These are phyloP conservation scores for Pseudomugil tenellus DNA, from an alignment of 2,797 vertebrate species.

Conservation along the genomic window DNA sequence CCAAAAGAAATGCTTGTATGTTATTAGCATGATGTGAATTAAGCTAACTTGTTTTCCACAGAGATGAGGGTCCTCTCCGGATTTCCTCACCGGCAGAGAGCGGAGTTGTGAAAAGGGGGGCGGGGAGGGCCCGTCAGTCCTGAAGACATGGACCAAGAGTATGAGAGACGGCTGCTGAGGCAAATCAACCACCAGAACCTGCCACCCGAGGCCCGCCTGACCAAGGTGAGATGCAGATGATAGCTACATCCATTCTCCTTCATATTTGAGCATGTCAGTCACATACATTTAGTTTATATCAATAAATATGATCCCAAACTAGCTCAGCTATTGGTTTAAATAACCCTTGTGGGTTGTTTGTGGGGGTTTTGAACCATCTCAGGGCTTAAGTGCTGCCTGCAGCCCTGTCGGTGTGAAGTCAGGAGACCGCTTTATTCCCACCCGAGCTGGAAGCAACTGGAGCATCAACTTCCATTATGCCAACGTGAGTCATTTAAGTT, in stretches of 20 bases:
- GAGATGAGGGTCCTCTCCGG: constrained; percentile 73
- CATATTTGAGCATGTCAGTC: not conserved
- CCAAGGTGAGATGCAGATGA: constrained; percentile 71
- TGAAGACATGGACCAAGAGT: constrained; percentile 85
- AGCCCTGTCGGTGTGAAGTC: constrained; percentile 82
- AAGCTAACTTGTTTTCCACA: constrained; percentile 24
- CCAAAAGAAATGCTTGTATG: not conserved
- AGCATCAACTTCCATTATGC: constrained; percentile 87
- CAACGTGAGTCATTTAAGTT: constrained; percentile 74
- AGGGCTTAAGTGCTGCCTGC: constrained; percentile 78
- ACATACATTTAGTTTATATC: not conserved
- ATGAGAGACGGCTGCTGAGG: constrained; percentile 85
- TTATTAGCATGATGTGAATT: not conserved
- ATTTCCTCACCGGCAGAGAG: constrained; percentile 57
- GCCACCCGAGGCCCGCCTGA: constrained; percentile 71
- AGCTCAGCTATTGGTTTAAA: not conserved
- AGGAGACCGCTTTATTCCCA: constrained; percentile 86
- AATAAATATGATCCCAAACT: not conserved
- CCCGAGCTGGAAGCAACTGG: constrained; percentile 87
- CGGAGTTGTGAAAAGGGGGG: constrained; percentile 56
- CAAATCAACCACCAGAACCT: constrained; percentile 88
- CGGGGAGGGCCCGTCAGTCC: constrained; percentile 37
- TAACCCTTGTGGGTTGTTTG: not conserved
- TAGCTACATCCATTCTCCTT: not conserved
- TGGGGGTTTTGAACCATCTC: not conserved